Conservation (phyloP, 2,888 invertebrate genomes). For the Eupelmus urozonus region DNA sequence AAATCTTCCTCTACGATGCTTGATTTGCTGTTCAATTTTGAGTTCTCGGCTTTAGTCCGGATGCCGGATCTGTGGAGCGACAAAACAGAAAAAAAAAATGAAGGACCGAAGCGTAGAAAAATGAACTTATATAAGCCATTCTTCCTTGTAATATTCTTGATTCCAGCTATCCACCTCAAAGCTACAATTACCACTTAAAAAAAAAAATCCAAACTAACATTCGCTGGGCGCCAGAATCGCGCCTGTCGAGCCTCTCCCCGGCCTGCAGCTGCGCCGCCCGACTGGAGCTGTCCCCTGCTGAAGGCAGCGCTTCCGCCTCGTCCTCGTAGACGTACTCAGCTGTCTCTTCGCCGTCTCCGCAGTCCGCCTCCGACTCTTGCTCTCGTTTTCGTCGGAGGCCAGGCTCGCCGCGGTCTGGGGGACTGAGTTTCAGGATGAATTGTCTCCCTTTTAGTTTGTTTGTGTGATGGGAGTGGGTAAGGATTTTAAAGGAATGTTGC, state of each 20-base stretch:
- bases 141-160: too few relatives aligned
- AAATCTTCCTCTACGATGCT: background rate
- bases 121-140: too few relatives aligned
- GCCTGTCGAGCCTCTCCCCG: too few relatives aligned
- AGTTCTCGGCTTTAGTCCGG: too few relatives aligned
- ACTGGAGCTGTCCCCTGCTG: too few relatives aligned
- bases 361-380: background rate
- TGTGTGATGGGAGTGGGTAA: too few relatives aligned
- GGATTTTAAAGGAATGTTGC: too few relatives aligned
- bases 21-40: background rate
- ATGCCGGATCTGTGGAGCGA: background rate
- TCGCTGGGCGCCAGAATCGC: background rate
- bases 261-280: too few relatives aligned
- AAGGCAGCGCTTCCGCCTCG: background rate
- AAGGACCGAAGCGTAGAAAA: too few relatives aligned
- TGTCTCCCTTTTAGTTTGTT: too few relatives aligned
- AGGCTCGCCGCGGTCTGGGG: background rate
- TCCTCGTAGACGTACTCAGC: background rate
- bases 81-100: background rate
- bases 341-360: background rate
- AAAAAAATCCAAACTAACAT: background rate
- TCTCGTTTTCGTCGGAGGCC: conserved; percentile 10
- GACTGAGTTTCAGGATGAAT: background rate
- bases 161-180: too few relatives aligned
- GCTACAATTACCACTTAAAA: background rate